Percentiles rank a stretch among this genome's conserved stretches.
These are phyloP conservation scores for Linyphia triangularis DNA, from an alignment of 2,888 invertebrate genomes.

Conservation along the genomic window DNA sequence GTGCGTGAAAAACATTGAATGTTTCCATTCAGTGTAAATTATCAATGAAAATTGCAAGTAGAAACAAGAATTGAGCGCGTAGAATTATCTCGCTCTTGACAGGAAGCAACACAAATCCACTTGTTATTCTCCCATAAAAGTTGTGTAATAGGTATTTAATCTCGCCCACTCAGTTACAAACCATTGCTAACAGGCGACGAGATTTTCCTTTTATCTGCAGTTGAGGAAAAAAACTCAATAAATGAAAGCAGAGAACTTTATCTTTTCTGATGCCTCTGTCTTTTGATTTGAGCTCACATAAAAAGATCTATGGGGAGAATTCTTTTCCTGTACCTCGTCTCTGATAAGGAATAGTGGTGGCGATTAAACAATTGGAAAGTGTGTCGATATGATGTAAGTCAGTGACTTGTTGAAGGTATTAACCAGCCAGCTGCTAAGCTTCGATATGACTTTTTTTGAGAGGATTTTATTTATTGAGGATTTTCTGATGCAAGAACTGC, in stretches of 20 bases:
- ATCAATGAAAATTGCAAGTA: not conserved
- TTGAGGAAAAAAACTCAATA: not conserved
- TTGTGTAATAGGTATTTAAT: not conserved
- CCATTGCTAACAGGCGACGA: slow-evolving; percentile 36
- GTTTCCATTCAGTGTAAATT: too few relatives aligned
- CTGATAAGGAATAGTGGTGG: slow-evolving; percentile 8
- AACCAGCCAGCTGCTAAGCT: too few relatives aligned
- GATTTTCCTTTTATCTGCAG: slow-evolving; percentile 35
- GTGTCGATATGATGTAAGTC: not conserved
- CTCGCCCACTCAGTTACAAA: slow-evolving; percentile 21
- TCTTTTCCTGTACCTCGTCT: slow-evolving; percentile 4
- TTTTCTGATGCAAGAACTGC: too few relatives aligned
- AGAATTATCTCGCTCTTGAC: not conserved
- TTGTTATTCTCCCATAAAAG: not conserved
- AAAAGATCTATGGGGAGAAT: not conserved
- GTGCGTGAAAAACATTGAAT: too few relatives aligned
- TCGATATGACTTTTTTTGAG: not conserved
- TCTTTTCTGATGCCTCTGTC: not conserved
- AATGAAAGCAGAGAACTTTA: not conserved
- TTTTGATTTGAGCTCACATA: slow-evolving; percentile 4
- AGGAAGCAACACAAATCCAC: not conserved
- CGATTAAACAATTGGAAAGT: slow-evolving; percentile 26
- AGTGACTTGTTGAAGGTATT: too few relatives aligned
- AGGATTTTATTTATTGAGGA: not conserved
- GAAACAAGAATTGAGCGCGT: not conserved